Evolutionary conservation across 2,888 invertebrate species (phyloP), one percentile per base, ranked within the genome.

Genomic region (Agonopterix heracliana): DNA sequence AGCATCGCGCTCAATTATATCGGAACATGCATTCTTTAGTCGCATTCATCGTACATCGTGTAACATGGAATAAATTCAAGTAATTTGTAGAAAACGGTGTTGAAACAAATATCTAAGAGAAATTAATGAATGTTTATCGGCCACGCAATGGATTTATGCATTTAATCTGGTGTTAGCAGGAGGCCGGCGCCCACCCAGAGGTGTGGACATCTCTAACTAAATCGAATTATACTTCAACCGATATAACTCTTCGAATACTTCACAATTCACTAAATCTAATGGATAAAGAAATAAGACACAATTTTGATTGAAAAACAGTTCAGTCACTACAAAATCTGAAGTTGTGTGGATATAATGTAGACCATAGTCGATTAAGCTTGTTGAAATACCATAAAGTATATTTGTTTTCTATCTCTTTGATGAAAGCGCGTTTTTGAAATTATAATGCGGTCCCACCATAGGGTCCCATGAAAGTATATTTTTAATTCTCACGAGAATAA

Each of bases 181-280:
- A 72, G 81, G 66, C 73, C 81, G 69, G 67, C 70, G 81, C 76
- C 85, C 86, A 86, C 86, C 86, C 87, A 84, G 75, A 83, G 84
- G 81, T 81, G 81, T 81, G 74, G 82, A 83, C 83, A 78, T 74
- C 64, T 77, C 67, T 59, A 68, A 40, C 34, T 12, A 34, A 81
- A 83, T 82, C 82, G 74, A 83, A 83, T 82, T 82, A 82, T 74
- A 75, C 64, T 63, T 63, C 53, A 58, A 71, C 74, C 63, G 61
- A 60, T 56, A 57, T 41, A 41, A 1, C 8, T 47, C 41, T 13
- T 11, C 41, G 7, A n/a, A 12, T 41, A 41, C 41, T 9, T 12
- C 10, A 41, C n/a, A 41, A 41, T 13, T 12, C 11, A 11, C 41
- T 41, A 41, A n/a, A 41, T 43, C 43, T 56, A 56, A 64, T 68